These are phyloP conservation scores for Pentamera pediparva DNA, from an alignment of 53 echinoderm and acorn worm species.

Conservation along the genomic window DNA sequence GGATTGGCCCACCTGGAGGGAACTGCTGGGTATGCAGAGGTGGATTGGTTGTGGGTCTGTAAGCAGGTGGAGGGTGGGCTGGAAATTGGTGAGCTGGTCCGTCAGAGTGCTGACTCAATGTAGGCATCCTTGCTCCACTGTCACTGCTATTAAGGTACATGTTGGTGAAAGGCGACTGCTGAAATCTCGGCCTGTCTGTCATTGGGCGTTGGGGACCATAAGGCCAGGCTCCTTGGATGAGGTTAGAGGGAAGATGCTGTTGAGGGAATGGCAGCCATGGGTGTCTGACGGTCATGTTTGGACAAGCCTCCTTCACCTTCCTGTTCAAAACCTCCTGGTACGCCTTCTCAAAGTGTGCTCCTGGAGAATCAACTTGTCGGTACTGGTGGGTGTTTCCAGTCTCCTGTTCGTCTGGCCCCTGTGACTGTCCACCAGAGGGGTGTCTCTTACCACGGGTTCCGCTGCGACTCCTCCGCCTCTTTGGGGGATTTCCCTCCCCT, in stretches of 20 bases:
- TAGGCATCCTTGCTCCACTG: no score
- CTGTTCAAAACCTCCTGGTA: constrained; percentile 2
- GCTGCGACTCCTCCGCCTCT: constrained; percentile 2
- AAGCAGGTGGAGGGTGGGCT: background rate
- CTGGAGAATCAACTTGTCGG: background rate
- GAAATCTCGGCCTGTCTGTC: no score
- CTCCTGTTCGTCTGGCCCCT: no score
- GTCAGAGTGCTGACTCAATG: background rate
- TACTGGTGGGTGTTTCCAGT: background rate
- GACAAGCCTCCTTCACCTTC: background rate
- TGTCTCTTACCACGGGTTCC: constrained; percentile 4
- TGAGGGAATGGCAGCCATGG: constrained; percentile 10
- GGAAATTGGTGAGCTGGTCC: background rate
- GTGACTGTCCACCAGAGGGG: no score
- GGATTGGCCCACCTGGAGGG: no score
- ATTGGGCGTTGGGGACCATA: no score
- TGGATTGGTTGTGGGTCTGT: constrained; percentile 3
- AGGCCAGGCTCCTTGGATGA: no score
- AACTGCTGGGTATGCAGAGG: no score
- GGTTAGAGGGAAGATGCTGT: no score
- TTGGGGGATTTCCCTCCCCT: background rate
- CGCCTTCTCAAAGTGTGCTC: background rate
- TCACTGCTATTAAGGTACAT: no score
- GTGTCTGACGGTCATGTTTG: constrained; percentile 8
- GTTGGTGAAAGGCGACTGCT: no score